Conservation (phyloP, 30 jellyfish, hydroid and myxozoan species). For the Aurelia aurita complex sp. Pacific region DNA sequence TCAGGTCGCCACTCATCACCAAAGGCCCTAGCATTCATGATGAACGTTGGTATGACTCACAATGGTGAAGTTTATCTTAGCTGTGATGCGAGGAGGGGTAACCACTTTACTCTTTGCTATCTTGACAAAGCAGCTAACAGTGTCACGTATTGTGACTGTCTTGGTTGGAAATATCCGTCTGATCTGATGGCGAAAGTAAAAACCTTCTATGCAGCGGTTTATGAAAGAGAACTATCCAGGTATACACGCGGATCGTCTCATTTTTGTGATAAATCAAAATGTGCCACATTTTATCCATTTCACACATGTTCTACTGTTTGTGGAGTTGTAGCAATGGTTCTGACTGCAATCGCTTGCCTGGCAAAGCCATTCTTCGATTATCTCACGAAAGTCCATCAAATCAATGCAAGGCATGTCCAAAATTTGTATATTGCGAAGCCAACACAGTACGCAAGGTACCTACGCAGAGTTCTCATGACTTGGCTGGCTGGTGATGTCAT, state of each 20-base stretch:
- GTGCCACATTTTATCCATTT: neutral
- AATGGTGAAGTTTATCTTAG: neutral
- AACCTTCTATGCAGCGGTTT: neutral
- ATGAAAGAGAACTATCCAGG: neutral
- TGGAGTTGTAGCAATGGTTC: neutral
- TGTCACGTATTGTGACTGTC: neutral
- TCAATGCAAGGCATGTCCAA: neutral
- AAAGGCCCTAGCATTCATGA: neutral
- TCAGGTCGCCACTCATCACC: neutral
- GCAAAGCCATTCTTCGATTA: neutral
- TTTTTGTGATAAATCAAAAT: neutral
- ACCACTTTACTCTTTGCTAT: neutral
- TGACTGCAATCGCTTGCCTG: conserved; percentile 5
- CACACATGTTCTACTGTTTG: neutral
- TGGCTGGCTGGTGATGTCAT: neutral
- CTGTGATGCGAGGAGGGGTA: neutral
- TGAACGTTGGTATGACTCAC: neutral
- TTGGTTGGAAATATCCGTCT: neutral
- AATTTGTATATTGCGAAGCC: neutral
- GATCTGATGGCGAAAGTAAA: neutral
- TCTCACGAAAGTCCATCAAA: neutral
- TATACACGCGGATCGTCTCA: neutral
- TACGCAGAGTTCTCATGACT: neutral
- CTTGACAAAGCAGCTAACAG: neutral
- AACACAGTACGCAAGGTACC: neutral